phyloP scores from a whole-genome alignment of 2,113 vertebrate genomes.

The Chroicocephalus ridibundus region DNA sequence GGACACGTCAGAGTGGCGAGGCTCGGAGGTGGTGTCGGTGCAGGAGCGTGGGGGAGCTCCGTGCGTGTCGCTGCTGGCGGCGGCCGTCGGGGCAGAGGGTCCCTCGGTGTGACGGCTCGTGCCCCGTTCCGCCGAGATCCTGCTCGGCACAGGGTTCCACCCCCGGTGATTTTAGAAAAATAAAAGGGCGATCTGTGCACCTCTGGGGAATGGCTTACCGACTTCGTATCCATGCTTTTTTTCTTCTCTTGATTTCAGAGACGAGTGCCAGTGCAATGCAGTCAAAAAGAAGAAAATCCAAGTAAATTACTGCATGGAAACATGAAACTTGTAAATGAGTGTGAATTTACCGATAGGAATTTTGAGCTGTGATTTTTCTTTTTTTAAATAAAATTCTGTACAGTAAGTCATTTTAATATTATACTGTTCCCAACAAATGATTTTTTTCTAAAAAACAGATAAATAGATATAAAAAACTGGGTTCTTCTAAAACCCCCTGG shows the following conservation, averaged over 20 bases:
- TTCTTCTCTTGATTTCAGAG: slow-evolving; percentile 78
- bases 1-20: fast-evolving
- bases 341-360: slow-evolving; percentile 85
- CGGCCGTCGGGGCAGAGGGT: fast-evolving
- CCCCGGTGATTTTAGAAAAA: not conserved
- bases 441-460: slow-evolving; percentile 56
- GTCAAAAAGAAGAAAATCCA: slow-evolving; percentile 98
- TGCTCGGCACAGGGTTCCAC: not conserved
- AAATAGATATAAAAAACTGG: slow-evolving; percentile 60
- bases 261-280: slow-evolving; percentile 91
- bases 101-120: fast-evolving
- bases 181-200: not conserved
- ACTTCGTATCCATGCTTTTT: slow-evolving; percentile 45
- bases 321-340: slow-evolving; percentile 89
- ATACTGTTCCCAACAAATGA: slow-evolving; percentile 71
- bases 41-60: not conserved
- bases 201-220: not conserved
- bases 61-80: fast-evolving
- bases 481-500: slow-evolving; percentile 58
- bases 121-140: not conserved
- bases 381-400: slow-evolving; percentile 83
- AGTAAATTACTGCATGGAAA: slow-evolving; percentile 83
- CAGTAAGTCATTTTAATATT: slow-evolving; percentile 89
- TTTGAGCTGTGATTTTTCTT: slow-evolving; percentile 81
- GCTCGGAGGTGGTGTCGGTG: not conserved